phyloP scores from a whole-genome alignment of 2,797 vertebrate species.

The Distichodus sexfasciatus region DNA sequence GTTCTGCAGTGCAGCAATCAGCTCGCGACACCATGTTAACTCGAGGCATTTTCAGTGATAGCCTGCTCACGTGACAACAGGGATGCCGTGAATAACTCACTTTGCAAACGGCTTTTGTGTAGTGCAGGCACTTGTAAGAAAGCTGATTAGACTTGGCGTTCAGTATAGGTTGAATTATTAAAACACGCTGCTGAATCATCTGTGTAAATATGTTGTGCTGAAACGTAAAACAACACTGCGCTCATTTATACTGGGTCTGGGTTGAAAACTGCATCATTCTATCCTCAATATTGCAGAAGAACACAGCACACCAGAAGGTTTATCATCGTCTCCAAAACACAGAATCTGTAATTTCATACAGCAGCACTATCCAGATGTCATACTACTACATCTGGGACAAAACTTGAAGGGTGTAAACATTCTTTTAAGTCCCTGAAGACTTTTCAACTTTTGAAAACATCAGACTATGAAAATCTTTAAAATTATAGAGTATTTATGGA shows the following conservation, averaged over 20 bases:
- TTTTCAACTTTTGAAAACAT: too few species aligned
- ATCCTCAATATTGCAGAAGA: too few species aligned
- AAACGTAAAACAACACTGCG: not conserved
- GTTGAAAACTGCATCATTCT: too few species aligned
- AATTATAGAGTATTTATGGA: too few species aligned
- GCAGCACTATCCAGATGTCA: too few species aligned
- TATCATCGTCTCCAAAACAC: too few species aligned
- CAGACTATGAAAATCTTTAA: too few species aligned
- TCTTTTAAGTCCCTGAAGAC: too few species aligned
- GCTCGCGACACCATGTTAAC: not conserved
- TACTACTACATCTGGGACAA: too few species aligned
- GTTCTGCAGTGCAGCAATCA: not conserved
- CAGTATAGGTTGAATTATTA: not conserved
- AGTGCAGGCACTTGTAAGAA: not conserved
- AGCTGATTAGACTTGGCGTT: not conserved
- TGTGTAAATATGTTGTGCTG: not conserved
- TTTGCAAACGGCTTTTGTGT: not conserved
- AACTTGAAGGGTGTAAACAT: too few species aligned
- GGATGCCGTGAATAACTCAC: conserved; percentile 3
- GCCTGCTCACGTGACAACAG: not conserved
- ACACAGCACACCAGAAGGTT: too few species aligned
- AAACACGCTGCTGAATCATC: not conserved
- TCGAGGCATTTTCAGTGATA: not conserved
- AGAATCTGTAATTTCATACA: too few species aligned
- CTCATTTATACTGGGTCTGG: not conserved